Percentiles rank a stretch among this genome's conserved stretches.
Conservation (phyloP, 2,113 vertebrate genomes). For the Urocitellus parryii region DNA sequence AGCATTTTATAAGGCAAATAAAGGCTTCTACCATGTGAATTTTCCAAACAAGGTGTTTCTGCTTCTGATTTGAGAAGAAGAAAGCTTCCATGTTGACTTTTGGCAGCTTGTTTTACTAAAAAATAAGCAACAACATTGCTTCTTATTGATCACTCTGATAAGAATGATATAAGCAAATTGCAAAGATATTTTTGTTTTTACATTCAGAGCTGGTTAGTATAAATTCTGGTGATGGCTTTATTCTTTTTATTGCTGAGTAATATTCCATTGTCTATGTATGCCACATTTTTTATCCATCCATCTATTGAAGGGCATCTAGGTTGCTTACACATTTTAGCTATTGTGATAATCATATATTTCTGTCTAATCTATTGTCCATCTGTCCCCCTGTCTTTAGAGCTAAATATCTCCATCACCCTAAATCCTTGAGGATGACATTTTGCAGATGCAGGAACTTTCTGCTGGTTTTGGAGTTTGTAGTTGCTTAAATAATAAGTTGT, state of each 20-base stretch:
- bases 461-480: not conserved
- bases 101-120: not conserved
- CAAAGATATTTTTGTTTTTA: not conserved
- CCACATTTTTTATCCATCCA: too few species aligned
- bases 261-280: too few species aligned
- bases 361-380: not conserved
- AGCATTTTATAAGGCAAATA: not conserved
- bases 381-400: not conserved
- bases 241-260: too few species aligned
- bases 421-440: not conserved
- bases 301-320: too few species aligned
- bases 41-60: not conserved
- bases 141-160: not conserved
- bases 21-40: not conserved
- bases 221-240: not conserved
- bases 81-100: not conserved
- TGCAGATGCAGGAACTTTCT: not conserved
- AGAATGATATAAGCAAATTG: not conserved
- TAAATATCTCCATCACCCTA: not conserved
- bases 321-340: too few species aligned
- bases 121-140: not conserved
- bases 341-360: not conserved
- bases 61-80: not conserved
- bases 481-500: not conserved
- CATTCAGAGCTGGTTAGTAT: not conserved